These are phyloP conservation scores for Clamator glandarius DNA, from an alignment of 2,797 vertebrate genomes.

Conservation along the genomic window DNA sequence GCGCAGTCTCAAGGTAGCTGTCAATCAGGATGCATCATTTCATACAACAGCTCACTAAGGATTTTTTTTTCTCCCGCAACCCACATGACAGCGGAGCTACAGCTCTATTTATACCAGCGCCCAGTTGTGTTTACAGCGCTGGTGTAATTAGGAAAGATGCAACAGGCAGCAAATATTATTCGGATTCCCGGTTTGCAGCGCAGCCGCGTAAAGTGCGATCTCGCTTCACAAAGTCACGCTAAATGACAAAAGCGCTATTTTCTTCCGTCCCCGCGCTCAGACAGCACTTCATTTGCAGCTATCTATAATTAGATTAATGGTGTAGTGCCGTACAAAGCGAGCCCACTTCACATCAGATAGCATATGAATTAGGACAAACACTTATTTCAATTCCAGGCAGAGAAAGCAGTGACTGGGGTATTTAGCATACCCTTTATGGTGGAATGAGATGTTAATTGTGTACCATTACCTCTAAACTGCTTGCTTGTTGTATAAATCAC, in stretches of 20 bases:
- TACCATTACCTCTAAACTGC: constrained; percentile 99
- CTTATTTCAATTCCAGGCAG: constrained; percentile 91
- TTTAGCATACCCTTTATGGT: constrained; percentile 96
- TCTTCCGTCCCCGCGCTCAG: constrained; percentile 81
- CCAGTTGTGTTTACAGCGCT: constrained; percentile 86
- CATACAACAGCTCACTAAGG: constrained; percentile 82
- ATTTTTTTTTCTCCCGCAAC: constrained; percentile 86
- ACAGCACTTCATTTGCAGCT: constrained; percentile 92
- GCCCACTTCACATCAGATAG: constrained; percentile 91
- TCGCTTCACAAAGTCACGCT: constrained; percentile 82
- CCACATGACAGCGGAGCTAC: constrained; percentile 92
- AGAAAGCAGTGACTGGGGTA: constrained; percentile 88
- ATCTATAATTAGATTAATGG: constrained; percentile 98
- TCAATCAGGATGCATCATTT: constrained; percentile 95
- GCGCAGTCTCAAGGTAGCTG: constrained; percentile 97
- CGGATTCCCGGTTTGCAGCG: constrained; percentile 76
- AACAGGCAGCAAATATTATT: constrained; percentile 88
- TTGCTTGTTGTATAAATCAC: constrained; percentile 99
- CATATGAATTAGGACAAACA: constrained; percentile 93
- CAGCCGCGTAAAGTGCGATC: constrained; percentile 84
- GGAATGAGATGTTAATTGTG: constrained; percentile 99
- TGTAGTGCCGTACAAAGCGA: constrained; percentile 87
- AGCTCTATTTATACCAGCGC: constrained; percentile 94
- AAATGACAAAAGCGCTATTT: constrained; percentile 89
- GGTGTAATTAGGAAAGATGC: constrained; percentile 90